Evolutionary conservation across 2,113 vertebrate species (phyloP).

Genomic region (Sminthopsis crassicaudata): DNA sequence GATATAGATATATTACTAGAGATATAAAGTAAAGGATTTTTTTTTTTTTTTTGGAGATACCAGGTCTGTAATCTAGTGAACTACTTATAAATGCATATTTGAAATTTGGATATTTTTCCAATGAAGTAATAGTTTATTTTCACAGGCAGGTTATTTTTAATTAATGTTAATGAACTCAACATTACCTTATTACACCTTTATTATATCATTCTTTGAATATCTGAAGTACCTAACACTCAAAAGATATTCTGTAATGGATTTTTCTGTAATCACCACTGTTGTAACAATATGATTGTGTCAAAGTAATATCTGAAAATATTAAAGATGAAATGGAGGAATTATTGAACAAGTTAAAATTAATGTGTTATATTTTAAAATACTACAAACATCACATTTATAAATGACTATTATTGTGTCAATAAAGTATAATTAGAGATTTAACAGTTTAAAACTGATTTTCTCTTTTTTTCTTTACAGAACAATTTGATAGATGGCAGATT

Average conservation of each 20-base stretch:
- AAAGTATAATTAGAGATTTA: slow-evolving; percentile 37
- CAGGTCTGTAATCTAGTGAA: neutral
- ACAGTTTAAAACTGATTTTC: slow-evolving; percentile 60
- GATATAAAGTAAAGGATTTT: neutral
- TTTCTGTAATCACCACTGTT: neutral
- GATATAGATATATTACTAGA: neutral
- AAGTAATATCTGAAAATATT: neutral
- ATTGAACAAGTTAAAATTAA: neutral
- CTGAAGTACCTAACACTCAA: neutral
- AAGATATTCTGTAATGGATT: neutral
- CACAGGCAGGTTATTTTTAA: neutral
- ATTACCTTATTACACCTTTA: neutral
- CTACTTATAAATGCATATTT: neutral
- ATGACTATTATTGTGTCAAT: slow-evolving; percentile 10
- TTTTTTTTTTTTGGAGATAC: neutral
- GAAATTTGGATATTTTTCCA: neutral
- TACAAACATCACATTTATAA: neutral
- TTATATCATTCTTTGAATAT: slow-evolving; percentile 20
- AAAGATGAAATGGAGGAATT: neutral
- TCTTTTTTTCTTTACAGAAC: slow-evolving; percentile 70
- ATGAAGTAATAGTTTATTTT: neutral
- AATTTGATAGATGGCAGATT: slow-evolving; percentile 79
- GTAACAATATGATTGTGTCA: neutral
- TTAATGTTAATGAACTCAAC: slow-evolving; percentile 33
- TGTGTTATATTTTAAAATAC: neutral